Base-by-base conservation (phyloP, 2,797 vertebrate genomes). In the Megaceryle alcyon region DNA sequence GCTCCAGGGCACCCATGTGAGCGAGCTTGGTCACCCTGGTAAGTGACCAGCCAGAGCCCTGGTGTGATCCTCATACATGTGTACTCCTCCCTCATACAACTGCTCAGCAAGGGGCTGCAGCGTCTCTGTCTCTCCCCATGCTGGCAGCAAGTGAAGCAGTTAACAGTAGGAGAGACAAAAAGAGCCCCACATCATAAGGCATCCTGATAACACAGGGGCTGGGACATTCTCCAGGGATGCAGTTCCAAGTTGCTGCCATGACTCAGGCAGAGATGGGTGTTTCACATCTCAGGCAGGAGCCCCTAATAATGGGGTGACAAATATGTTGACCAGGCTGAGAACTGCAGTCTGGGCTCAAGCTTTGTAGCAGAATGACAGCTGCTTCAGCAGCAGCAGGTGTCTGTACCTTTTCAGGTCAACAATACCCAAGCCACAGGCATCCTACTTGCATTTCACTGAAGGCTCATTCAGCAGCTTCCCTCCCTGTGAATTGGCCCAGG, bases 1-100 rank as follows among this genome's bases (percentile, higher is more conserved):
- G 46, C 7, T 53, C 12, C 51, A 66, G 48, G 18, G 43, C 37
- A 23, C 14, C 4, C 5, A 1, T 0, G 0, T 35, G 25, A 86
- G 43, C 51, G 44, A 69, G 22, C 14, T 65, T 1, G 1, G 12
- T n/a, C 22, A 25, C 12, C 10, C 44, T 29, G 13, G 17, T 31
- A 63, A 2, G 15, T 0, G 0, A 28, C 7, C 31, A 75, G 25
- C 3, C 49, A 54, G 79, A 88, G 17, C 19, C 37, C 41, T 26
- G 25, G 12, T 33, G 21, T 1, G 1, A 72, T 23, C 20, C 31
- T 61, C 29, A 10, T 54, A 54, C 53, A 54, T 53, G 28, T 53
- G 51, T 53, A 53, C 51, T 22, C 16, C 21, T 83, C 22, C 23
- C 39, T 82, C 14, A 0, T 22, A 60, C n/a, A 54, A 44, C 9